Conservation (phyloP, 2,797 vertebrate species). For the Lacerta agilis region DNA sequence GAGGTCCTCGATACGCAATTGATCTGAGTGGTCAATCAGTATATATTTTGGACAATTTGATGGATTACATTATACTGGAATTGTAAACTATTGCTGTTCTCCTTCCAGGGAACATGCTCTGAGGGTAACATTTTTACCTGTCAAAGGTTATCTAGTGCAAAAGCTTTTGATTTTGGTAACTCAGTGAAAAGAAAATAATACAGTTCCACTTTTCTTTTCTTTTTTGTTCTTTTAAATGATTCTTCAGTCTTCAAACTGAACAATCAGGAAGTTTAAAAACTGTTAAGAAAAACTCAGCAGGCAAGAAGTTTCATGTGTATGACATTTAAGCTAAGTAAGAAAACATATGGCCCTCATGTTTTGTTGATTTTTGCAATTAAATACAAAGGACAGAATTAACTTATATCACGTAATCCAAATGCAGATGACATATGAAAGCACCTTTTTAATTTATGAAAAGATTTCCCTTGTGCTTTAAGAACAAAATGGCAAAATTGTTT, state of each 20-base stretch:
- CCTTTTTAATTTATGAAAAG: constrained; percentile 58
- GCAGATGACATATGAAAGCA: constrained; percentile 51
- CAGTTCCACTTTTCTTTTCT: neutral
- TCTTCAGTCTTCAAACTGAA: neutral
- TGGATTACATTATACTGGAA: neutral
- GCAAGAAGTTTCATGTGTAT: neutral
- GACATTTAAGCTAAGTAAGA: constrained; percentile 24
- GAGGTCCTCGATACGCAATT: too few relatives aligned
- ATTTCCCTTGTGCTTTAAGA: constrained; percentile 45
- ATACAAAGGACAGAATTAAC: constrained; percentile 45
- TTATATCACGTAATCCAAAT: constrained; percentile 62
- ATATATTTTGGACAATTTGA: constrained; percentile 1
- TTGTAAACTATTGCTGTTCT: neutral
- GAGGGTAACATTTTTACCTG: neutral
- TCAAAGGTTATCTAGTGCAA: neutral
- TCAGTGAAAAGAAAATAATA: neutral
- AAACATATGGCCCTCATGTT: constrained; percentile 28
- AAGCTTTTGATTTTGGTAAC: neutral
- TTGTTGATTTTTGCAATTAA: constrained; percentile 46
- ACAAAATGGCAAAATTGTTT: neutral
- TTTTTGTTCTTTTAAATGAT: neutral
- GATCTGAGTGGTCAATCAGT: neutral
- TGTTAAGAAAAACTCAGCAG: neutral
- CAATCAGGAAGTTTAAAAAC: neutral
- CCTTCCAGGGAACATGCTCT: neutral